Evolutionary conservation across 2,797 vertebrate genomes (phyloP), one percentile per base, ranked within the genome.

Genomic region (Fringilla coelebs): DNA sequence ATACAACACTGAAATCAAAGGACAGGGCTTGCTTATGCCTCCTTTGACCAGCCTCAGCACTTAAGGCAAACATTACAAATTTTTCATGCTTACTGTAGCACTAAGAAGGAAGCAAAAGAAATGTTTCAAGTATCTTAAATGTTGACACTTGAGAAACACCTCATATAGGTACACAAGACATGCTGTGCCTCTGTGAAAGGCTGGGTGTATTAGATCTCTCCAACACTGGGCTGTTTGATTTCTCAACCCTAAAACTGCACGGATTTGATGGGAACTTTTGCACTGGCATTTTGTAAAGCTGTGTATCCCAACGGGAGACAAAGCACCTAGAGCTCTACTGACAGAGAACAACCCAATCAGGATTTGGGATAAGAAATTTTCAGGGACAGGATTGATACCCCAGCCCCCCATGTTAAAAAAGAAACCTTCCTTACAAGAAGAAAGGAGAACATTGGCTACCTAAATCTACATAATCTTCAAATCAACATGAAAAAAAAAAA

Each of bases 381-480:
- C 46, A 49, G 52, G 83, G 13, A 52, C 8, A 49, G 26, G 49
- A 51, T 7, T 49, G 41, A 13, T 29, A 61, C 38, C 13, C 20
- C 55, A 54, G 19, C 5, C 4, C 26, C 43, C 11, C 66, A 38
- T 3, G 12, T 41, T 45, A 17, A 4, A 63, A 52, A 6, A 84
- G 21, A 81, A 83, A 67, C 49, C 29, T 49, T 84, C 48, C 61
- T 65, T 11, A 25, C 8, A 28, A 19, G 17, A 51, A 38, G 29
- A 41, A 58, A 11, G 26, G 8, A 81, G 7, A 75, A 29, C 16
- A 51, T 0, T 51, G 25, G 24, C 32, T 81, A 43, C 14, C 3
- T 8, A 87, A 87, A 38, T 31, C 48, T 40, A 63, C 17, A 57
- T 67, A 82, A 94, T 60, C 66, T 73, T 74, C 43, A 89, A 85